These are phyloP conservation scores for Nomada goodeniana DNA, from an alignment of 2,888 invertebrate species.

Conservation along the genomic window DNA sequence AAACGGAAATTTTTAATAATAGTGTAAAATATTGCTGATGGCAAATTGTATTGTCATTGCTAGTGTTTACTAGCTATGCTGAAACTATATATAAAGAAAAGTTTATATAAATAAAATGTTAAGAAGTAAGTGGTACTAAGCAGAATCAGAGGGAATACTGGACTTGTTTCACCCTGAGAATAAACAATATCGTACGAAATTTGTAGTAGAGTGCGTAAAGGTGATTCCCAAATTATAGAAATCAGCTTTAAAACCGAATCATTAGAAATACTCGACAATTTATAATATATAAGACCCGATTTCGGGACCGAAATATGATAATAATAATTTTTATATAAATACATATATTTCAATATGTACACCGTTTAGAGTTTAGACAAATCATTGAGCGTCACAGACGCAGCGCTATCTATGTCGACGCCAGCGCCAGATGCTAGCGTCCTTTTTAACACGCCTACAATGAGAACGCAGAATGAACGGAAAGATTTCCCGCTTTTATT, in stretches of 20 bases:
- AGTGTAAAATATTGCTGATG: not conserved
- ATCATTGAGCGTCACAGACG: conserved; percentile 3
- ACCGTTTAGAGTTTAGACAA: not conserved
- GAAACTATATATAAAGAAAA: not conserved
- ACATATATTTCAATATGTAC: not conserved
- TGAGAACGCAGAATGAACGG: conserved; percentile 41
- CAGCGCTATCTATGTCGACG: conserved; percentile 34
- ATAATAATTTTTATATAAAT: not conserved
- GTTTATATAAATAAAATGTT: not conserved
- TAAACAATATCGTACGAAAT: not conserved
- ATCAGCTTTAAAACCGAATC: not conserved
- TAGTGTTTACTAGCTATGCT: not conserved
- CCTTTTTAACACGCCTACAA: conserved; percentile 15
- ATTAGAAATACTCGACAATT: not conserved
- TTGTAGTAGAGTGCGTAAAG: not conserved
- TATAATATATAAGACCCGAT: too few species aligned
- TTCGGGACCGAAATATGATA: not conserved
- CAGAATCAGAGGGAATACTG: not conserved
- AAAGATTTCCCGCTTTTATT: conserved; percentile 60
- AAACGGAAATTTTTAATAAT: conserved; percentile 2
- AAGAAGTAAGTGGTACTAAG: not conserved
- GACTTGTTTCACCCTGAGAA: not conserved
- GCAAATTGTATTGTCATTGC: not conserved
- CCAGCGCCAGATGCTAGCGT: conserved; percentile 43
- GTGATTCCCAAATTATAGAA: not conserved